Conservation (phyloP, 2,113 vertebrate species). For the Tretioscincus oriximinensis region DNA sequence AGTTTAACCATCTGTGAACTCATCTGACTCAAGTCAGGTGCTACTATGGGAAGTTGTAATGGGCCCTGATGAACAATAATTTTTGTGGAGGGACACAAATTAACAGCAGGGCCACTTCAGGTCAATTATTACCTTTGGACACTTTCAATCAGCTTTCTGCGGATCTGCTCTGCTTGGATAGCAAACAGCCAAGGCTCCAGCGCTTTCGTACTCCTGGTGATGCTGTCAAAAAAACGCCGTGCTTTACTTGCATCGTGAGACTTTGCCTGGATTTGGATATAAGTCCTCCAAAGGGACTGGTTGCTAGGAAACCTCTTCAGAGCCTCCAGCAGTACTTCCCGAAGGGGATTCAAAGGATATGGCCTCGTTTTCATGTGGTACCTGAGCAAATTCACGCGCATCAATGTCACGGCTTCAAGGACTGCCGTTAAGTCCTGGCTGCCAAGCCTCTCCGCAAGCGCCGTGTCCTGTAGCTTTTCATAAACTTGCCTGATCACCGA, state of each 20-base stretch:
- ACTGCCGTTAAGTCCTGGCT: constrained; percentile 47
- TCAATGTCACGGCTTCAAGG: constrained; percentile 78
- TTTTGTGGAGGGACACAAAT: constrained; percentile 2
- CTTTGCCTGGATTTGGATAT: constrained; percentile 82
- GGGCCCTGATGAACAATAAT: too few relatives aligned
- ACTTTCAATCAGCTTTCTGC: constrained; percentile 83
- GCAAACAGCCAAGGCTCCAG: constrained; percentile 89
- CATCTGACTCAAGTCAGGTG: too few relatives aligned
- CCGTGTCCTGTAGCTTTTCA: constrained; percentile 64
- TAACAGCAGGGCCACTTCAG: not conserved
- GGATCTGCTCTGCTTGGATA: constrained; percentile 86
- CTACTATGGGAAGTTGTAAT: too few relatives aligned
- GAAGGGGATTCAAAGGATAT: constrained; percentile 83
- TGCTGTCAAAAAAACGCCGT: constrained; percentile 83
- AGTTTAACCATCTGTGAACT: too few relatives aligned
- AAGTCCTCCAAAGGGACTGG: constrained; percentile 82
- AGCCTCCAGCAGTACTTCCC: constrained; percentile 76
- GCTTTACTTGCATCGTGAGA: constrained; percentile 85
- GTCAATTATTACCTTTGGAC: constrained; percentile 80
- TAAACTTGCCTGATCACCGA: constrained; percentile 73
- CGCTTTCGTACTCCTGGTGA: constrained; percentile 70
- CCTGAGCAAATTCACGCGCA: constrained; percentile 79
- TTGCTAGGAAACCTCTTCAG: constrained; percentile 79
- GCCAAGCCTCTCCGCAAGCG: constrained; percentile 7
- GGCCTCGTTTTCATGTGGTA: constrained; percentile 77